Base-by-base conservation (phyloP, 2,797 vertebrate genomes). In the Loriculus beryllinus region DNA sequence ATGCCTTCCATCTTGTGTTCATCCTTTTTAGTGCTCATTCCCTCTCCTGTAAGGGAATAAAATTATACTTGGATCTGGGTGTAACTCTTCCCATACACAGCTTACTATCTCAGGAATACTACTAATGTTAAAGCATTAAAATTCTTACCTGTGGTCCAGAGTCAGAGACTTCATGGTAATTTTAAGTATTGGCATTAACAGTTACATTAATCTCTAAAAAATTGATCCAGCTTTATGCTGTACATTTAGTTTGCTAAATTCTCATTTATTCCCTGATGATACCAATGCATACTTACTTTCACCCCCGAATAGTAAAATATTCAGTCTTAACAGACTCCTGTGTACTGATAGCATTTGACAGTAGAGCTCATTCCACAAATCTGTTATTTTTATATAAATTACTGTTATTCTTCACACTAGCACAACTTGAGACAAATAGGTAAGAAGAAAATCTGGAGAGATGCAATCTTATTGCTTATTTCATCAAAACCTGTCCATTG, bases 401-500 rank as follows among this genome's bases (percentile, higher is more conserved):
- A 35, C 35, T 47, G 3, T 26, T 35, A 1, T 12, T 65, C 89
- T 74, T 81, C 43, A 25, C 40, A 3, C 2, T 43, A 83, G 13
- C 56, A 8, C 49, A 26, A 0, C 14, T 20, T 7, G 22, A 23
- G n/a, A 9, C 18, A 31, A 63, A 7, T 5, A 6, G 0, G 3
- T 26, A 11, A 2, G 77, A 45, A 49, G 35, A 3, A n/a, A 4
- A 22, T 6, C 8, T 3, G 33, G 17, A 17, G 35, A 23, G 42
- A 3, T 19, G 40, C 9, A 5, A 3, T 22, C 2, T 6, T 7
- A 8, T 12, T 20, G 20, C 18, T 16, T 4, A 0, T 28, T 22
- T 6, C 6, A 1, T 29, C 2, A 7, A 2, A 13, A 3, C 7
- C 16, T 28, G 1, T 10, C 7, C 7, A 7, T 21, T 28, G 3